Evolutionary conservation across 2,113 vertebrate genomes (phyloP).

Genomic region (Columbina picui): DNA sequence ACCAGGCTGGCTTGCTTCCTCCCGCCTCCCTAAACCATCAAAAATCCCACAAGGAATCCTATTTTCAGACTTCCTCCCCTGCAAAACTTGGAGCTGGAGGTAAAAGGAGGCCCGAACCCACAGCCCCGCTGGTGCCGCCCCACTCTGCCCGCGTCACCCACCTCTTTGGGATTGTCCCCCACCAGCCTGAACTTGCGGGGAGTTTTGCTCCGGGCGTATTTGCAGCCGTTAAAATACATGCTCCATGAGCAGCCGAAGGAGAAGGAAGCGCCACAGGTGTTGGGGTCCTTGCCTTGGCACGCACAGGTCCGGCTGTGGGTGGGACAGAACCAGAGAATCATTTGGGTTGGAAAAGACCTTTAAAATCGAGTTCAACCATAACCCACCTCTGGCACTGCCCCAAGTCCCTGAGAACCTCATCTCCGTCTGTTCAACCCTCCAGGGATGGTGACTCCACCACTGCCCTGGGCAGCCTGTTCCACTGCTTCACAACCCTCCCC

Average conservation of each 20-base stretch:
- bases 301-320: constrained; percentile 94
- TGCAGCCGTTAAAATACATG: constrained; percentile 99
- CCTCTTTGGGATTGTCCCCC: constrained; percentile 95
- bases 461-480: too few species aligned
- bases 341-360: too few species aligned
- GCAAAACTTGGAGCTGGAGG: neutral
- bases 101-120: neutral
- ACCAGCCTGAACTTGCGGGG: constrained; percentile 96
- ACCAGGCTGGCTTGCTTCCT: neutral
- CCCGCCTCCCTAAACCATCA: neutral
- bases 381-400: too few species aligned
- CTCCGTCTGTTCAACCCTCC: too few species aligned
- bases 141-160: neutral
- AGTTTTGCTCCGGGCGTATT: constrained; percentile 95
- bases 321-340: neutral
- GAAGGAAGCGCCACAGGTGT: constrained; percentile 94
- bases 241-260: constrained; percentile 99
- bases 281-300: constrained; percentile 94
- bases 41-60: neutral
- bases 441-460: too few species aligned
- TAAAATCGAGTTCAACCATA: too few species aligned
- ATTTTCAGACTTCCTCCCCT: neutral
- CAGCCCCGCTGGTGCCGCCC: fast-evolving
- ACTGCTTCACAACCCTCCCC: too few species aligned
- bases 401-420: too few species aligned